Base-by-base conservation (phyloP, 2,113 vertebrate species). In the Ictidomys tridecemlineatus region DNA sequence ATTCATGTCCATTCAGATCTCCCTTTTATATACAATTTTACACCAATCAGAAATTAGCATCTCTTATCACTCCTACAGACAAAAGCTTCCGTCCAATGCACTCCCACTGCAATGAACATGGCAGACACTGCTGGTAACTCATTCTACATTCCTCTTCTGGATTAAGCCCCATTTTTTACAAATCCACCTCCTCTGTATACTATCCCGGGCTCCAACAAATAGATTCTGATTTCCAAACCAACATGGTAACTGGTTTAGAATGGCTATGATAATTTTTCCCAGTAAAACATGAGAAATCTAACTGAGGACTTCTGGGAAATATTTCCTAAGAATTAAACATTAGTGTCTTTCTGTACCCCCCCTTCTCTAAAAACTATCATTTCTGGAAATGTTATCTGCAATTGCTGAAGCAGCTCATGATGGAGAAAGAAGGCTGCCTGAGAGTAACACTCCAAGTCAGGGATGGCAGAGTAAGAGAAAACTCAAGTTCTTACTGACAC, bases 191-290 rank as follows among this genome's bases (percentile, higher is more conserved):
- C 42, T 58, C 78, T 65, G 76, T 17, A 77, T 51, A 77, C 17
- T 39, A 42, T 37, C 17, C 48, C 32, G 26, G 32, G 26, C 26
- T 89, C 51, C 78, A 80, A 79, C 13, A 76, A 73, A 16, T 39
- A 56, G 58, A 85, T 20, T 91, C 22, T 65, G 45, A 63, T 85
- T 91, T 95, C 78, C 61, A 72, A 95, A 45, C 16, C 77, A 83
- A 63, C n/a, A 6, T 5, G 6, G 48, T 42, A 67, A 48, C 16
- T 89, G 78, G 20, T 83, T 77, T n/a, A 85, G 20, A 85, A 61
- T 17, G 4, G 11, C n/a, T 42, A 42, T 77, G 79, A 79, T 51
- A 45, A 12, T 69, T 83, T 42, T 92, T 95, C 45, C 45, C 79
- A 78, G 14, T 7, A n/a, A 96, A 95, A 86, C 5, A 48, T 28